phyloP scores from a whole-genome alignment of 2,888 invertebrate genomes.

The Hipparchia sbordonii region DNA sequence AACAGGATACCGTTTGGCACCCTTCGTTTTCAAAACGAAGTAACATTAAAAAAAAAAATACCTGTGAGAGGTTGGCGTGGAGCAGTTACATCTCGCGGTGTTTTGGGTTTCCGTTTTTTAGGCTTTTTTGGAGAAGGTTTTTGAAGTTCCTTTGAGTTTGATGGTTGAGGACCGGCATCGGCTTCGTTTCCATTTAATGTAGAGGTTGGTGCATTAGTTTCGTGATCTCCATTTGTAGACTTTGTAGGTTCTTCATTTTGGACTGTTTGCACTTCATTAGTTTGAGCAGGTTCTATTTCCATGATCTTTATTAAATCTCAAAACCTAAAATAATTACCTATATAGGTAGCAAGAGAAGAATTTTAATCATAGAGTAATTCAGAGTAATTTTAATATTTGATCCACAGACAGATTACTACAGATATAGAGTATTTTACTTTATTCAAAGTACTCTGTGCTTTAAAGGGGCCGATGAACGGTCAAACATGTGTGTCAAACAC shows the following conservation, averaged over 20 bases:
- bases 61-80: conserved; percentile 89
- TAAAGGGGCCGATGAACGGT: no score
- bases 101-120: conserved; percentile 87
- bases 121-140: conserved; percentile 77
- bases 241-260: conserved; percentile 40
- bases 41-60: conserved; percentile 43
- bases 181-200: conserved; percentile 39
- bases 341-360: no score
- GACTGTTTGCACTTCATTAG: conserved; percentile 34
- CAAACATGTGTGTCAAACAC: no score
- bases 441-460: no score
- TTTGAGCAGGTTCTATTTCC: conserved; percentile 37
- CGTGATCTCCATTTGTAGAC: conserved; percentile 38
- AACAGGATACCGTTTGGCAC: no score
- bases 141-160: conserved; percentile 50
- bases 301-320: conserved; percentile 17
- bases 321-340: no score
- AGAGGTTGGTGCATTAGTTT: conserved; percentile 21
- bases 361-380: no score
- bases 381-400: no score
- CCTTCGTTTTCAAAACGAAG: no score
- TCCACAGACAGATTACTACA: no score
- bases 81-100: conserved; percentile 87
- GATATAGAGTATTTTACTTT: no score
- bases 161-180: conserved; percentile 29